Evolutionary conservation across 2,888 invertebrate genomes (phyloP).

Genomic region (Charanyca ferruginea): DNA sequence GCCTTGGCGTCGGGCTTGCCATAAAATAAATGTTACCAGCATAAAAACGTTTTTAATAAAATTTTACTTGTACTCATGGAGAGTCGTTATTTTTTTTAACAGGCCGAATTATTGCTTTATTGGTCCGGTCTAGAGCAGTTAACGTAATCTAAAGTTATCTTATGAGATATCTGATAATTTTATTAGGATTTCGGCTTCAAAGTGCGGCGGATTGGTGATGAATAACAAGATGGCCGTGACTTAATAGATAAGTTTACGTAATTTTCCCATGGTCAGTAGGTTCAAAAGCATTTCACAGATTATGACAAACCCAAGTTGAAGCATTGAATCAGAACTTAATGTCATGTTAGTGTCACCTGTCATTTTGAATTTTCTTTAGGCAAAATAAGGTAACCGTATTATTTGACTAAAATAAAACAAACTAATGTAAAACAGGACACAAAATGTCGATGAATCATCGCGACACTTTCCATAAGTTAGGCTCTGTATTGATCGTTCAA

Average conservation of each 20-base stretch:
- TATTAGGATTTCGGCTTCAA: constrained; percentile 38
- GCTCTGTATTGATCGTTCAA: not conserved
- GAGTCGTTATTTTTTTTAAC: constrained; percentile 51
- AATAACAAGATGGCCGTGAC: not conserved
- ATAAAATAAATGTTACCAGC: constrained; percentile 49
- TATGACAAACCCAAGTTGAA: too few relatives aligned
- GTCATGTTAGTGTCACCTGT: not conserved
- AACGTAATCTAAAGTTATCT: constrained; percentile 37
- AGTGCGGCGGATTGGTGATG: constrained; percentile 15
- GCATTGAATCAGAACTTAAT: not conserved
- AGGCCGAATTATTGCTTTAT: constrained; percentile 44
- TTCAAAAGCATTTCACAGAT: too few relatives aligned
- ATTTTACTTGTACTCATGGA: constrained; percentile 11
- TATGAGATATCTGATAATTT: constrained; percentile 43
- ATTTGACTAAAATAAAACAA: constrained; percentile 2
- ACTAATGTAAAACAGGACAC: not conserved
- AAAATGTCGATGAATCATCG: constrained; percentile 11
- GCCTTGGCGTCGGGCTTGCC: constrained; percentile 31
- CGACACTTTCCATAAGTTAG: not conserved
- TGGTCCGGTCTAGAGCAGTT: constrained; percentile 33
- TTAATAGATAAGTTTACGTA: too few relatives aligned
- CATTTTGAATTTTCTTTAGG: not conserved
- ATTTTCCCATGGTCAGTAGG: too few relatives aligned
- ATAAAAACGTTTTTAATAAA: constrained; percentile 47
- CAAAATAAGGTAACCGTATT: not conserved